phyloP scores from a whole-genome alignment of 2,113 vertebrate genomes.

The Artemisiospiza belli region DNA sequence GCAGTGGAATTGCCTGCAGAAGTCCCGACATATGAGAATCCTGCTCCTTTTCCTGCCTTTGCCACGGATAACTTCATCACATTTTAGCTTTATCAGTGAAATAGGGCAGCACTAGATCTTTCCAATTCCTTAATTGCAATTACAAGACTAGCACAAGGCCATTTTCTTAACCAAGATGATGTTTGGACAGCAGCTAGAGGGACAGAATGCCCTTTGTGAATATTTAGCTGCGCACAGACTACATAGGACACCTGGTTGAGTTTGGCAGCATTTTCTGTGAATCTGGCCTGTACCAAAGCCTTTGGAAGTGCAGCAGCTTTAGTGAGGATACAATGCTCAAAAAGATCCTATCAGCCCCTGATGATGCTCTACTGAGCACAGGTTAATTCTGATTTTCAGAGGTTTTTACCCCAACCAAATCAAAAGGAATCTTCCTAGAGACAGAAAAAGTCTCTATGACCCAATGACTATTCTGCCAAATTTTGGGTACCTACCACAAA shows the following conservation, averaged over 20 bases:
- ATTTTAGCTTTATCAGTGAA: background rate
- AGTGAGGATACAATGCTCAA: background rate
- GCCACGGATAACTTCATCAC: background rate
- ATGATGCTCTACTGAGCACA: background rate
- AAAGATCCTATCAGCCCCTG: background rate
- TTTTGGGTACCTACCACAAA: background rate
- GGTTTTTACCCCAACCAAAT: background rate
- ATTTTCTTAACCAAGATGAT: background rate
- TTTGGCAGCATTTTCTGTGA: background rate
- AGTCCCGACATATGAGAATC: background rate
- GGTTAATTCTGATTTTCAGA: background rate
- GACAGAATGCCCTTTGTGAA: background rate
- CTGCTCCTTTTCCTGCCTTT: background rate
- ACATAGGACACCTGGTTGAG: background rate
- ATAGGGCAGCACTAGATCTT: background rate
- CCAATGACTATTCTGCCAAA: background rate
- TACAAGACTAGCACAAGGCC: background rate
- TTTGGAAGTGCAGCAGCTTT: background rate
- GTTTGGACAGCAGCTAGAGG: background rate
- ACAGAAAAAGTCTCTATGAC: background rate
- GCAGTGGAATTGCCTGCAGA: background rate
- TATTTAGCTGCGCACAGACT: background rate
- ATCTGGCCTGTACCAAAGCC: background rate
- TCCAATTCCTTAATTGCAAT: background rate
- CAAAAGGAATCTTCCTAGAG: background rate